phyloP scores from a whole-genome alignment of 1,140 invertebrate species.

The Neodiprion pinetum region DNA sequence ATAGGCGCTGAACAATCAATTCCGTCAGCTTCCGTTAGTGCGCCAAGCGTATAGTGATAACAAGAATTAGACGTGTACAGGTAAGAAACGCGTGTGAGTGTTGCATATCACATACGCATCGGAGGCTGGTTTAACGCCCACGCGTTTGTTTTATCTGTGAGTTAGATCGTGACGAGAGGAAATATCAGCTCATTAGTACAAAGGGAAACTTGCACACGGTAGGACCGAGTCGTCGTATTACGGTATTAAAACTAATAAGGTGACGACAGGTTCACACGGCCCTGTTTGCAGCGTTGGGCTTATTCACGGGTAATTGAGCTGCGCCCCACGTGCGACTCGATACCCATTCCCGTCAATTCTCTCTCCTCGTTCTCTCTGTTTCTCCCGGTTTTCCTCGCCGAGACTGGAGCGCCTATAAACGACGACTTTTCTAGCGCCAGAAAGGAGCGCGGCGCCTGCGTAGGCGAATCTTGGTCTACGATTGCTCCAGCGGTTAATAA shows the following conservation, averaged over 20 bases:
- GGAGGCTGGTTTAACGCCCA: background rate
- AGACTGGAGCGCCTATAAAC: no score
- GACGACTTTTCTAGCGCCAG: background rate
- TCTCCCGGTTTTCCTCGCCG: no score
- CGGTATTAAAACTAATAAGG: background rate
- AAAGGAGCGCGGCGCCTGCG: background rate
- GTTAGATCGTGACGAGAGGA: background rate
- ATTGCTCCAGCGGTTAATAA: background rate
- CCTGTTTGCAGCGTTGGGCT: background rate
- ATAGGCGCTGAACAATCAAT: no score
- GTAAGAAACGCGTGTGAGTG: no score
- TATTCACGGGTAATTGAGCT: background rate
- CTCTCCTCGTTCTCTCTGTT: background rate
- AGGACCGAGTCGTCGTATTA: background rate
- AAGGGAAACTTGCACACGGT: background rate
- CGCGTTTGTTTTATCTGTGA: background rate
- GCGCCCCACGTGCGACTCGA: no score
- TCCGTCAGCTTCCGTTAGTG: no score
- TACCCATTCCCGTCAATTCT: no score
- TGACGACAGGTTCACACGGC: conserved; percentile 6
- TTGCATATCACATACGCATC: no score
- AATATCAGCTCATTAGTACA: conserved; percentile 1
- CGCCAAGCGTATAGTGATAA: no score
- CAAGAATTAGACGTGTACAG: no score
- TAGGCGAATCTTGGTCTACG: background rate